Evolutionary conservation across 2,113 vertebrate species (phyloP).

Genomic region (Hippoglossus stenolepis): DNA sequence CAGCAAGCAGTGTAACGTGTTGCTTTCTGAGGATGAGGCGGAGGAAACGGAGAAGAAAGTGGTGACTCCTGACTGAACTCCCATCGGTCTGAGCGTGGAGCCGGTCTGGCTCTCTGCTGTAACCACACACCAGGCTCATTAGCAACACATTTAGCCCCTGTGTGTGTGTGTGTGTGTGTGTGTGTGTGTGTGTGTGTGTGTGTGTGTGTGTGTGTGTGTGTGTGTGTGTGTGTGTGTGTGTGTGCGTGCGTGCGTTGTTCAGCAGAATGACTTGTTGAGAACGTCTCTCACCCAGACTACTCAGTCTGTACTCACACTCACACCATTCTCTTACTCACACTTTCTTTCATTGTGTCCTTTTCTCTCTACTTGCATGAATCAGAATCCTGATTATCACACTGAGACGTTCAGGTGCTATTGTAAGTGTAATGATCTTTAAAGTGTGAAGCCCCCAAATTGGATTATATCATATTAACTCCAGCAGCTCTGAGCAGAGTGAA

Average conservation of each 20-base stretch:
- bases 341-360: conserved; percentile 50
- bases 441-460: conserved; percentile 39
- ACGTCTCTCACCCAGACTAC: conserved; percentile 48
- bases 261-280: conserved; percentile 31
- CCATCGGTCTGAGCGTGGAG: conserved; percentile 65
- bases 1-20: conserved; percentile 47
- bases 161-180: conserved; percentile 3
- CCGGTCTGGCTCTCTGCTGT: conserved; percentile 64
- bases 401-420: conserved; percentile 50
- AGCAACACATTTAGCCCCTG: conserved; percentile 60
- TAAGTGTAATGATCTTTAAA: conserved; percentile 48
- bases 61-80: conserved; percentile 77
- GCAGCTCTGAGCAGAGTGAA: conserved; percentile 25
- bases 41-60: conserved; percentile 55
- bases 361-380: conserved; percentile 37
- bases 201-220: conserved; percentile 39
- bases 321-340: conserved; percentile 31
- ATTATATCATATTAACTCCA: conserved; percentile 18
- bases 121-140: conserved; percentile 77
- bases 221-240: conserved; percentile 19
- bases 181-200: neutral
- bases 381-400: conserved; percentile 32
- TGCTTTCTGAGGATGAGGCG: conserved; percentile 58
- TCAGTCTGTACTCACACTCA: conserved; percentile 46
- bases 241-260: conserved; percentile 35